Evolutionary conservation across 2,888 invertebrate genomes (phyloP).

Genomic region (Teleiodes luculella): DNA sequence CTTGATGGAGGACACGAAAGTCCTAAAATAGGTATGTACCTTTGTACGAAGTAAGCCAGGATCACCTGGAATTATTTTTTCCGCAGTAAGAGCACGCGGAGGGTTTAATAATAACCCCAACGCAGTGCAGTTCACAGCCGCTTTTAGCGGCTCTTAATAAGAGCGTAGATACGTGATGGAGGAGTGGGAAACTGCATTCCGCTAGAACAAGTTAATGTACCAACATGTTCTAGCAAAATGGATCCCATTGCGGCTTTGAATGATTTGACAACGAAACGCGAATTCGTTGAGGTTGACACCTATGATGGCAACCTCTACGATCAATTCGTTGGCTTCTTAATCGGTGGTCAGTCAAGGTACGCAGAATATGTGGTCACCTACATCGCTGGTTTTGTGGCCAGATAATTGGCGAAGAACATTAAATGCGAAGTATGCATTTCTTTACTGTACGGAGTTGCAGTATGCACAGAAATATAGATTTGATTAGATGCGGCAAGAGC

Average conservation of each 20-base stretch:
- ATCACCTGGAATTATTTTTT: not conserved
- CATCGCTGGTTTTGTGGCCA: not conserved
- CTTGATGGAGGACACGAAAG: not conserved
- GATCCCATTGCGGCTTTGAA: constrained; percentile 9
- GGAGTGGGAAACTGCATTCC: constrained; percentile 20
- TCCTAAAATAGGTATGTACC: not conserved
- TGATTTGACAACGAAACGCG: not conserved
- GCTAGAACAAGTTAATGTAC: constrained; percentile 21
- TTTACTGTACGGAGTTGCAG: too few relatives aligned
- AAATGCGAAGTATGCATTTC: too few relatives aligned
- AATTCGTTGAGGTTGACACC: not conserved
- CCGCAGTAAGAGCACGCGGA: constrained; percentile 17
- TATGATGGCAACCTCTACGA: not conserved
- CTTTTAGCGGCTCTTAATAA: constrained; percentile 10
- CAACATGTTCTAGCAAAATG: constrained; percentile 21
- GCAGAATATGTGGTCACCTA: not conserved
- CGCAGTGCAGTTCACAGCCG: constrained; percentile 14
- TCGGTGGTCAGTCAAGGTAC: not conserved
- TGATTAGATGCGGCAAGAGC: too few relatives aligned
- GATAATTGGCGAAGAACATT: not conserved
- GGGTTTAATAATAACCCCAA: constrained; percentile 24
- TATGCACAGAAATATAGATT: too few relatives aligned
- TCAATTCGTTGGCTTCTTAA: not conserved
- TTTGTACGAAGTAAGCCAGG: not conserved
- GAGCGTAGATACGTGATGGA: constrained; percentile 12